Conservation (phyloP, 2,113 vertebrate species). For the Psophia crepitans region DNA sequence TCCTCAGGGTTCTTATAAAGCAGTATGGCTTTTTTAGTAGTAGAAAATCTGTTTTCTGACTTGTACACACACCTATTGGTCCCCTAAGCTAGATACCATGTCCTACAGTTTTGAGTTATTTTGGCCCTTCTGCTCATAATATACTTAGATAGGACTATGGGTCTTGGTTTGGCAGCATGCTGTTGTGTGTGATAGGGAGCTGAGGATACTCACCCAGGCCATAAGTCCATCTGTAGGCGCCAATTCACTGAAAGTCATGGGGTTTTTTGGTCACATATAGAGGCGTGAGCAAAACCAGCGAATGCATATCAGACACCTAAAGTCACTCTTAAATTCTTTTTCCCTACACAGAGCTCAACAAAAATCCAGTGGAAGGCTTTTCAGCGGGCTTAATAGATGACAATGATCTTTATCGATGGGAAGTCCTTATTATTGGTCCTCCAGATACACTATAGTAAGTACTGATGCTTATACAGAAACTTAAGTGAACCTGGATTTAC, state of each 20-base stretch:
- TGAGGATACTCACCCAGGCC: background rate
- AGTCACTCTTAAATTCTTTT: constrained; percentile 56
- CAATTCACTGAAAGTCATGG: background rate
- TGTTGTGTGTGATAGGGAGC: background rate
- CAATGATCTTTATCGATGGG: constrained; percentile 99
- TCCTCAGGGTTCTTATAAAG: background rate
- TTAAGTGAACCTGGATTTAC: background rate
- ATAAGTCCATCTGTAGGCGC: accelerated
- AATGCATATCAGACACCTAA: background rate
- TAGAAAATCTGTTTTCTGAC: background rate
- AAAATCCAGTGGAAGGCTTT: constrained; percentile 99
- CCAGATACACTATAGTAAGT: constrained; percentile 99
- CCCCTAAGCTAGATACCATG: background rate
- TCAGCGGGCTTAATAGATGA: constrained; percentile 99
- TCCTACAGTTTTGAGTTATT: background rate
- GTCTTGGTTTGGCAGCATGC: background rate
- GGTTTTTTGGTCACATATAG: background rate
- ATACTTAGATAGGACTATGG: accelerated
- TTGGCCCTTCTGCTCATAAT: background rate
- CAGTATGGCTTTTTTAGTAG: background rate
- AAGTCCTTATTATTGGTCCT: constrained; percentile 98
- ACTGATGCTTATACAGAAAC: constrained; percentile 31
- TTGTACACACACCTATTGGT: background rate
- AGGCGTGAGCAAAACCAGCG: background rate
- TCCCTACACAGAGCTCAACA: constrained; percentile 91